A percentile compares a stretch with the other conserved stretches of the same genome.
Conservation (phyloP, 2,797 vertebrate genomes). For the Sorex maritimensis region DNA sequence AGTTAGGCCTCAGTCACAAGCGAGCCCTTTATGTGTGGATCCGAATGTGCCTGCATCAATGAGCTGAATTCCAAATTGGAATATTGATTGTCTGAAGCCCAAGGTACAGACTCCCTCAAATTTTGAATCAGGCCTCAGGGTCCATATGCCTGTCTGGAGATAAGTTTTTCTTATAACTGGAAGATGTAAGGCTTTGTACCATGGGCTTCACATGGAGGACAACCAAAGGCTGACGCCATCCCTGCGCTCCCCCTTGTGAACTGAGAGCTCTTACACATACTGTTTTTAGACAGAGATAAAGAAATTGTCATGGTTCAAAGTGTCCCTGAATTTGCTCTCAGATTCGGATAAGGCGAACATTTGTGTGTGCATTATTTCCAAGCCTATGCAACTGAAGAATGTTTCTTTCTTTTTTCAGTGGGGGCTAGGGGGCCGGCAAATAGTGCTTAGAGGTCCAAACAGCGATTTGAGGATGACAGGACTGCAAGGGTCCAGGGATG, state of each 20-base stretch:
- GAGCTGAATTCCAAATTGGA: constrained; percentile 78
- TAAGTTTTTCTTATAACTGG: constrained; percentile 53
- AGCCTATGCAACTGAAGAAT: constrained; percentile 32
- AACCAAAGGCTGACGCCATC: neutral
- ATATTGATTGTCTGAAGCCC: constrained; percentile 69
- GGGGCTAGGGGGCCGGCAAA: no score
- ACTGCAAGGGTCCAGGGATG: no score
- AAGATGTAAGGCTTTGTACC: constrained; percentile 39
- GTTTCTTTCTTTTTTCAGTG: neutral
- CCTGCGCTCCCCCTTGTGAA: neutral
- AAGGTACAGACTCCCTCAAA: constrained; percentile 59
- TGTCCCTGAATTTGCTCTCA: constrained; percentile 29
- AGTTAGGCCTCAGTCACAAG: constrained; percentile 72
- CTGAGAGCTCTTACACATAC: neutral
- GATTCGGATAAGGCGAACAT: constrained; percentile 35
- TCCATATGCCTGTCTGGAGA: constrained; percentile 67
- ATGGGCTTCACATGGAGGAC: neutral
- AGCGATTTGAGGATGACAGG: no score
- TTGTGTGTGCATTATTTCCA: constrained; percentile 64
- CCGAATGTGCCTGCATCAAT: constrained; percentile 69
- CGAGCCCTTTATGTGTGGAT: constrained; percentile 61
- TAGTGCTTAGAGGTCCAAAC: no score
- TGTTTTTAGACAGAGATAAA: constrained; percentile 45
- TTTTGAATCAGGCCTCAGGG: constrained; percentile 69
- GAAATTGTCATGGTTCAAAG: constrained; percentile 71